These are phyloP conservation scores for Trichogramma dendrolimi DNA, from an alignment of 2,888 invertebrate genomes.

Conservation along the genomic window DNA sequence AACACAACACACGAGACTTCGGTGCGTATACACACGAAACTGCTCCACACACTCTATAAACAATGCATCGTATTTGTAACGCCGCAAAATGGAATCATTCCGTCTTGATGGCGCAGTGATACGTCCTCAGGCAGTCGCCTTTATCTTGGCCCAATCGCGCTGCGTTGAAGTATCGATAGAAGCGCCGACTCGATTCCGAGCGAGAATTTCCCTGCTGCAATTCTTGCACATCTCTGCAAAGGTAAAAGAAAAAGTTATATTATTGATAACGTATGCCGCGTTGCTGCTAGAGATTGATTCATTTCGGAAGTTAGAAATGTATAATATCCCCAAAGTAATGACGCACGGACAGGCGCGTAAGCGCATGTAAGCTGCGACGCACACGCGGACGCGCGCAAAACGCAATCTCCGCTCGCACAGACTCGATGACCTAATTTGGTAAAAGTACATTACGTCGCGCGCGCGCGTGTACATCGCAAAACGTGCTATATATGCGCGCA, in stretches of 20 bases:
- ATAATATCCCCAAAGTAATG: too few relatives aligned
- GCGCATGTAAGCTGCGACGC: background rate
- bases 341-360: slow-evolving; percentile 9
- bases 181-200: slow-evolving; percentile 69
- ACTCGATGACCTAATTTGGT: slow-evolving; percentile 44
- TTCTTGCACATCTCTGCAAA: slow-evolving; percentile 71
- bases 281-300: too few relatives aligned
- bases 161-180: slow-evolving; percentile 75
- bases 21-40: too few relatives aligned
- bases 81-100: slow-evolving; percentile 44
- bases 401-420: slow-evolving; percentile 27
- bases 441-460: background rate
- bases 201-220: slow-evolving; percentile 67
- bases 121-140: slow-evolving; percentile 66
- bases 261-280: background rate
- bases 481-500: too few relatives aligned
- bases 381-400: too few relatives aligned
- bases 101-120: slow-evolving; percentile 70
- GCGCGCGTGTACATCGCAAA: slow-evolving; percentile 5
- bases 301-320: too few relatives aligned
- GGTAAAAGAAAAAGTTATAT: slow-evolving; percentile 17
- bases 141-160: slow-evolving; percentile 80
- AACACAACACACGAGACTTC: background rate
- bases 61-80: background rate
- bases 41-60: background rate